These are phyloP conservation scores for Agapostemon virescens DNA, from an alignment of 2,888 invertebrate species.

Conservation along the genomic window DNA sequence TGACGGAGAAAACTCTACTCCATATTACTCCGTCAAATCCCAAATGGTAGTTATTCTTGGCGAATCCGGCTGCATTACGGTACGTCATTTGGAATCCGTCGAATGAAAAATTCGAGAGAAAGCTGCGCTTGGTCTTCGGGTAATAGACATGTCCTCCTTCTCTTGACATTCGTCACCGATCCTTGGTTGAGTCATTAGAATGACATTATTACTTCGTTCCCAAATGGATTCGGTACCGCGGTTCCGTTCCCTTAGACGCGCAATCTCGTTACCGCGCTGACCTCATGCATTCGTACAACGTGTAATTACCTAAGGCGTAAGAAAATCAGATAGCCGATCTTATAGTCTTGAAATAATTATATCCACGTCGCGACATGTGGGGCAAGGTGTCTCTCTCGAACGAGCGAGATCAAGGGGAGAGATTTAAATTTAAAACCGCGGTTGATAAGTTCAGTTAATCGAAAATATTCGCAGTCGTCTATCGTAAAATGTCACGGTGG, in stretches of 20 bases:
- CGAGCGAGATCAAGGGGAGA: background rate
- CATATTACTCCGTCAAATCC: background rate
- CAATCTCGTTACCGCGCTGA: background rate
- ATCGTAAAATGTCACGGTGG: conserved; percentile 2
- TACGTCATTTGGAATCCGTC: background rate
- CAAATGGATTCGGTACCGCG: background rate
- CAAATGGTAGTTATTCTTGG: background rate
- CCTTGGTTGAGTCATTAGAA: background rate
- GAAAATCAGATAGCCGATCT: background rate
- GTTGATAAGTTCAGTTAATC: background rate
- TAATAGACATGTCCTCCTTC: conserved; percentile 8
- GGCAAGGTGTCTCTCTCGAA: background rate
- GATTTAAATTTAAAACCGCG: background rate
- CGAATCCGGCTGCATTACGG: background rate
- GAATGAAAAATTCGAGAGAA: conserved; percentile 7
- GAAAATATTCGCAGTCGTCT: background rate
- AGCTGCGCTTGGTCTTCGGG: background rate
- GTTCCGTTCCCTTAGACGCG: background rate
- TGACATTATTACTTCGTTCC: background rate
- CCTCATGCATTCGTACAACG: background rate
- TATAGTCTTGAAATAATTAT: background rate
- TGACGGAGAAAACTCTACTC: background rate
- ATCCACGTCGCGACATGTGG: background rate
- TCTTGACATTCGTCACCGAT: conserved; percentile 5
- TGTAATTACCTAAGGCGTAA: background rate